phyloP scores from a whole-genome alignment of 2,113 vertebrate species.

The Corapipo altera region DNA sequence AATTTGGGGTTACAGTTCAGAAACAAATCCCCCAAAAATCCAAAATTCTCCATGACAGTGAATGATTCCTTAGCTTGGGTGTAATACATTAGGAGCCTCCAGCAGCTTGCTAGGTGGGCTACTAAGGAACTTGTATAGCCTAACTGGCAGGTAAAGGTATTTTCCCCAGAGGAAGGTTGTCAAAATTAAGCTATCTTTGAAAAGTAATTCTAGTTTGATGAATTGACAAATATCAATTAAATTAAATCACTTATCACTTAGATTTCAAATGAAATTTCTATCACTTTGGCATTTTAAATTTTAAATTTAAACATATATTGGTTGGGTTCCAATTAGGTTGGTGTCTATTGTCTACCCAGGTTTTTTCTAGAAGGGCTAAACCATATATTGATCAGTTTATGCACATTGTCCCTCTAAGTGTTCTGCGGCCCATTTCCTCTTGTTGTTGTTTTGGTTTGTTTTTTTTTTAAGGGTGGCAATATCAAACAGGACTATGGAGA shows the following conservation, averaged over 20 bases:
- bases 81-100: not conserved
- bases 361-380: not conserved
- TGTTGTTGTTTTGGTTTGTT: not conserved
- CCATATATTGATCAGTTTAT: not conserved
- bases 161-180: conserved; percentile 33
- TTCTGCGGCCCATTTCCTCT: not conserved
- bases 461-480: not conserved
- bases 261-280: not conserved
- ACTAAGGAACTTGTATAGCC: not conserved
- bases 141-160: conserved; percentile 13
- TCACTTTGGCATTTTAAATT: not conserved
- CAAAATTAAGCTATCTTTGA: not conserved
- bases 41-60: not conserved
- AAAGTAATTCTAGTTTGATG: not conserved
- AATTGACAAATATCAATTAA: conserved; percentile 16
- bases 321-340: not conserved
- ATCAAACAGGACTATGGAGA: not conserved
- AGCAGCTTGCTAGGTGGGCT: conserved; percentile 27
- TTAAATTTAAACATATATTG: not conserved
- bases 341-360: not conserved
- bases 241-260: not conserved
- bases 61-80: not conserved
- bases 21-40: not conserved
- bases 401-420: not conserved
- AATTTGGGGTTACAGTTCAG: not conserved